Evolutionary conservation across 2,888 invertebrate species (phyloP).

Genomic region (Euspilapteryx auroguttella): DNA sequence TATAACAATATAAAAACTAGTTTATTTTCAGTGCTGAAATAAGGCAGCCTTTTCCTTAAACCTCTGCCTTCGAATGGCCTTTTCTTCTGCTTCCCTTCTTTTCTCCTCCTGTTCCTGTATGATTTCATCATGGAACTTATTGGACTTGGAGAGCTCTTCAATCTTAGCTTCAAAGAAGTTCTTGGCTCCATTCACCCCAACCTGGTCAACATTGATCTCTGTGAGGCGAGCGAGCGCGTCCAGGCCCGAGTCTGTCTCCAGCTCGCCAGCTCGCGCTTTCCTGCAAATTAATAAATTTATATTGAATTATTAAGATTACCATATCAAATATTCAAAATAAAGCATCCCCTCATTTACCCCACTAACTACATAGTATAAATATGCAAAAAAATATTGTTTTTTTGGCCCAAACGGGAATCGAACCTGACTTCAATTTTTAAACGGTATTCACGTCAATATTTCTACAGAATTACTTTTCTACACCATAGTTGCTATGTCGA

Average conservation of each 20-base stretch:
- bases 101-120: slow-evolving; percentile 89
- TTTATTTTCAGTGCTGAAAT: slow-evolving; percentile 53
- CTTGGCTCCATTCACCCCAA: slow-evolving; percentile 93
- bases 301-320: too few species aligned
- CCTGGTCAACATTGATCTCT: slow-evolving; percentile 91
- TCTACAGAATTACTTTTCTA: too few species aligned
- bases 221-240: slow-evolving; percentile 83
- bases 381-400: too few species aligned
- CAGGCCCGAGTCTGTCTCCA: slow-evolving; percentile 84
- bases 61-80: slow-evolving; percentile 74
- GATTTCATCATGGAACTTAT: slow-evolving; percentile 92
- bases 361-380: too few species aligned
- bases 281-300: too few species aligned
- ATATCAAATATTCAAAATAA: too few species aligned
- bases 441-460: too few species aligned
- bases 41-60: slow-evolving; percentile 89
- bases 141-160: slow-evolving; percentile 77
- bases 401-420: too few species aligned
- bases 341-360: too few species aligned
- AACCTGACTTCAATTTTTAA: too few species aligned
- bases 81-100: slow-evolving; percentile 81
- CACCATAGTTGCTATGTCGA: too few species aligned
- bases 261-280: slow-evolving; percentile 90
- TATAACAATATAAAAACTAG: slow-evolving; percentile 1
- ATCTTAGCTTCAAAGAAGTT: slow-evolving; percentile 97